phyloP scores from a whole-genome alignment of 2,888 invertebrate genomes.

The Maniola hyperantus region DNA sequence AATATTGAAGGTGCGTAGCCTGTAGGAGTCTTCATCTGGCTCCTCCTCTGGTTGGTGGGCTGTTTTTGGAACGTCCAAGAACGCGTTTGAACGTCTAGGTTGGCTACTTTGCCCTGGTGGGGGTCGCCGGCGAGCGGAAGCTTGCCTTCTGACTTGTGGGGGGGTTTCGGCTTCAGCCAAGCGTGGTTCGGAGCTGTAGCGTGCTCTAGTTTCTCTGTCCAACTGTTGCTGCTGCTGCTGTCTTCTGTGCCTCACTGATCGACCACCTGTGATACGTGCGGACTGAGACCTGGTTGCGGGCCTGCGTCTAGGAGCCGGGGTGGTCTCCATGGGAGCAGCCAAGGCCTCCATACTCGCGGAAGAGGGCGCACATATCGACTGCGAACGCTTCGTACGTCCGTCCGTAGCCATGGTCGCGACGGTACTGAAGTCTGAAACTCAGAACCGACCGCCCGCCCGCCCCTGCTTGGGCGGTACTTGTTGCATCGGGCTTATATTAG shows the following conservation, averaged over 20 bases:
- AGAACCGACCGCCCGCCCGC: constrained; percentile 47
- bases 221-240: constrained; percentile 75
- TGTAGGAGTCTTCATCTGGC: constrained; percentile 93
- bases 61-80: constrained; percentile 85
- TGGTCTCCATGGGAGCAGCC: constrained; percentile 78
- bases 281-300: constrained; percentile 90
- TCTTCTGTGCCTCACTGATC: constrained; percentile 78
- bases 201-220: constrained; percentile 79
- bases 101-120: constrained; percentile 72
- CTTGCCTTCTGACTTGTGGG: constrained; percentile 85
- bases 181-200: constrained; percentile 86
- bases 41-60: constrained; percentile 77
- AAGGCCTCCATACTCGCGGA: constrained; percentile 86
- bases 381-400: constrained; percentile 87
- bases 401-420: constrained; percentile 84
- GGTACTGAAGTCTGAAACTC: constrained; percentile 58
- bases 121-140: constrained; percentile 82
- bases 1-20: constrained; percentile 95
- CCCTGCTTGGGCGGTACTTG: constrained; percentile 58
- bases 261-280: constrained; percentile 86
- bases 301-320: constrained; percentile 83
- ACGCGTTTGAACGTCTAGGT: constrained; percentile 86
- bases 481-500: constrained; percentile 67
- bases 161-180: constrained; percentile 86
- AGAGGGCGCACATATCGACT: constrained; percentile 88